These are phyloP conservation scores for Thamnophis elegans DNA, from an alignment of 2,797 vertebrate genomes.

Conservation along the genomic window DNA sequence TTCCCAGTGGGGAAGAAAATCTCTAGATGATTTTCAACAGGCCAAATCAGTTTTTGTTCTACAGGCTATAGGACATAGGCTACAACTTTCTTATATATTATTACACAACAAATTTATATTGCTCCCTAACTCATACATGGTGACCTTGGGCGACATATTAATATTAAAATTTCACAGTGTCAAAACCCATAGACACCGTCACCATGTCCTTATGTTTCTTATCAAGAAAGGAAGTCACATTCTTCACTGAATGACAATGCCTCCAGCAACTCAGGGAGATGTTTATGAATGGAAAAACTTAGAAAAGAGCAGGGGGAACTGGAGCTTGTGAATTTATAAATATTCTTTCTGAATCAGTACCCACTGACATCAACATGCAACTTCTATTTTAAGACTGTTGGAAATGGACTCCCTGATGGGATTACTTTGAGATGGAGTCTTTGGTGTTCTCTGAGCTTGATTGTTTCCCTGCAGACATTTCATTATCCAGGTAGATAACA, in stretches of 20 bases:
- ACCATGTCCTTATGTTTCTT: constrained; percentile 7
- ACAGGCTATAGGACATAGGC: not conserved
- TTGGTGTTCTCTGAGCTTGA: not conserved
- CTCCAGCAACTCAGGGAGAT: not conserved
- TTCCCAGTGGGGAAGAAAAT: not conserved
- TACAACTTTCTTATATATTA: constrained; percentile 7
- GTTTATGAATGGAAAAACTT: not conserved
- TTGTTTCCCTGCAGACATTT: not conserved
- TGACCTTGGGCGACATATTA: not conserved
- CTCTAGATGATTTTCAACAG: constrained; percentile 27
- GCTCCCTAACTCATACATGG: not conserved
- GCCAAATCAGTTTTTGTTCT: not conserved
- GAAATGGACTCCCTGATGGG: not conserved
- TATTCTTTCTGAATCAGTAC: not conserved
- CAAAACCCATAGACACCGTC: not conserved
- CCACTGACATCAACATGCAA: not conserved
- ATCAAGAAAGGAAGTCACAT: not conserved
- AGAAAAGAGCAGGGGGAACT: not conserved
- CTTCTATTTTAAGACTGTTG: not conserved
- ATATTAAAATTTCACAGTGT: not conserved
- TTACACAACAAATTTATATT: not conserved
- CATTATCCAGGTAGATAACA: not conserved
- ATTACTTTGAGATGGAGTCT: not conserved
- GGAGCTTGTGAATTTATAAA: not conserved
- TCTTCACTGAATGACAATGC: constrained; percentile 5